Percentiles rank a stretch among this genome's conserved stretches.
phyloP scores from a whole-genome alignment of 30 jellyfish, hydroid and myxozoan genomes.

The Turritopsis rubra region DNA sequence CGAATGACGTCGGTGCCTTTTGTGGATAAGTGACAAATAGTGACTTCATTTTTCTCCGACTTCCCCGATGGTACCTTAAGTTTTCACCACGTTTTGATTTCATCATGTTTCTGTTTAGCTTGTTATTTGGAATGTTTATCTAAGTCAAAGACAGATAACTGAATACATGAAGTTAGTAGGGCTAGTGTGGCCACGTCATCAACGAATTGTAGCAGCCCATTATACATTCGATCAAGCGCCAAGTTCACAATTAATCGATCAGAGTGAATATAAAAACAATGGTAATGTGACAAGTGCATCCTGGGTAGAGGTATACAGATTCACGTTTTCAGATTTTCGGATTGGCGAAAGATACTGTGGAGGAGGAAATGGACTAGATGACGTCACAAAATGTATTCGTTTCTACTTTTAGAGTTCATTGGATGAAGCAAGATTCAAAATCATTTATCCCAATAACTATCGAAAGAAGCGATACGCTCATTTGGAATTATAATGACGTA shows the following conservation, averaged over 20 bases:
- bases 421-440: constrained; percentile 64
- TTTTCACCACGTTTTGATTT: no score
- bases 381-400: not conserved
- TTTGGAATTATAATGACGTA: not conserved
- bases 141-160: constrained; percentile 44
- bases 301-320: constrained; percentile 83
- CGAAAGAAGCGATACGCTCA: not conserved
- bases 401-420: constrained; percentile 57
- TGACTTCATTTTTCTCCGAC: no score
- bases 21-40: no score
- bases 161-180: constrained; percentile 74
- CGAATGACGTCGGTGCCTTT: not conserved
- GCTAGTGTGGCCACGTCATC: constrained; percentile 85
- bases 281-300: constrained; percentile 45
- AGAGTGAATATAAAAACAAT: constrained; percentile 55
- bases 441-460: constrained; percentile 43
- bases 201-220: constrained; percentile 66
- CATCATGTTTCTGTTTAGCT: not conserved
- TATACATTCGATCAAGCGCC: constrained; percentile 68
- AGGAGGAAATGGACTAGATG: no score
- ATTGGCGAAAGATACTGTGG: not conserved
- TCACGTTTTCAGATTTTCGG: not conserved
- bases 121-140: constrained; percentile 55
- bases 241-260: constrained; percentile 48
- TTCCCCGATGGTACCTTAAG: no score